A percentile compares a stretch with the other conserved stretches of the same genome.
These are phyloP conservation scores for Dinothrombium tinctorium DNA, from an alignment of 1,140 invertebrate species.

Conservation along the genomic window DNA sequence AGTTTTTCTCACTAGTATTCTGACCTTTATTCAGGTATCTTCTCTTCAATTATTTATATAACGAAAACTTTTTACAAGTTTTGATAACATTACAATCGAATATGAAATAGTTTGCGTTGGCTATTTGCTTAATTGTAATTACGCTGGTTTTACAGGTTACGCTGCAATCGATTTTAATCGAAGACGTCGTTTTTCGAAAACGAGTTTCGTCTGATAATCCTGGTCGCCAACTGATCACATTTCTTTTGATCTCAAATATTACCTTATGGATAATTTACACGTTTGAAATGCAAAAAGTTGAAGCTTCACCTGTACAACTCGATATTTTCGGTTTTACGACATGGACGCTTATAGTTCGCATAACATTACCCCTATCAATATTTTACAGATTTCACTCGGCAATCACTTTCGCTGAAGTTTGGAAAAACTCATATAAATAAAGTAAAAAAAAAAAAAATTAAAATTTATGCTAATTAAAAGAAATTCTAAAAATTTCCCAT, in stretches of 20 bases:
- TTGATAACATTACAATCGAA: not conserved
- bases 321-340: conserved; percentile 79
- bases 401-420: conserved; percentile 86
- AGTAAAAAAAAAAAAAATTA: no score
- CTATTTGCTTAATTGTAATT: no score
- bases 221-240: conserved; percentile 78
- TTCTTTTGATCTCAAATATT: conserved; percentile 76
- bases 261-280: conserved; percentile 89
- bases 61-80: no score
- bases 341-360: conserved; percentile 77
- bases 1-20: conserved; percentile 60
- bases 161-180: conserved; percentile 77
- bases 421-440: conserved; percentile 84
- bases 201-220: conserved; percentile 63
- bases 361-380: conserved; percentile 80
- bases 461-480: no score
- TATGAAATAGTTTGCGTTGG: not conserved
- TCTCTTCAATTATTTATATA: not conserved
- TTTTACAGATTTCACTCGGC: conserved; percentile 79
- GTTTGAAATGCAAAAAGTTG: conserved; percentile 79
- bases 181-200: conserved; percentile 66
- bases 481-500: no score
- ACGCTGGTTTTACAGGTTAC: conserved; percentile 53
- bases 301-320: conserved; percentile 66
- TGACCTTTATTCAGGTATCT: conserved; percentile 51